Conservation (phyloP, 2,797 vertebrate species). For the Xenops minutus region DNA sequence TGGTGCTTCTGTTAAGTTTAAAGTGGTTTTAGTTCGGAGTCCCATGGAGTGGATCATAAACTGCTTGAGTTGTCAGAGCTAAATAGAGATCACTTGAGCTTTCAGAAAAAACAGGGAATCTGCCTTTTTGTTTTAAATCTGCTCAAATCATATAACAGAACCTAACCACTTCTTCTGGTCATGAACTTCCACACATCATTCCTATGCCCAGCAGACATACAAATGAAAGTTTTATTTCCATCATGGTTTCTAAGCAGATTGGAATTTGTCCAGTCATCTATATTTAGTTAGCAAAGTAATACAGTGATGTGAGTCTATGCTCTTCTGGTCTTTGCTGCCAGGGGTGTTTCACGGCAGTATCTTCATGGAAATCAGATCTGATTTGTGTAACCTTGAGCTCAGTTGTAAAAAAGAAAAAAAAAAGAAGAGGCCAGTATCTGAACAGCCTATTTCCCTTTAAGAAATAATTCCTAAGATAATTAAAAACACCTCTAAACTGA, state of each 20-base stretch:
- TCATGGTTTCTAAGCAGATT: constrained; percentile 21
- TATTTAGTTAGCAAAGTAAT: constrained; percentile 21
- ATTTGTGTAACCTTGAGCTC: not conserved
- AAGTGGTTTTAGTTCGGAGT: not conserved
- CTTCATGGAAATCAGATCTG: not conserved
- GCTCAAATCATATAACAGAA: not conserved
- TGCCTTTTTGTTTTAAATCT: not conserved
- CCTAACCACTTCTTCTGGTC: not conserved
- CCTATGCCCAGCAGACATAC: not conserved
- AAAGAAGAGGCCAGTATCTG: not conserved
- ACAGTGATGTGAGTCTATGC: not conserved
- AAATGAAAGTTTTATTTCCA: not conserved
- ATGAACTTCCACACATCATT: not conserved
- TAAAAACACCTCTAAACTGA: not conserved
- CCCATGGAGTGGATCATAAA: not conserved
- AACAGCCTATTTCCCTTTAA: not conserved
- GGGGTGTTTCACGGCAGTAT: not conserved
- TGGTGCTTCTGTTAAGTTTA: not conserved
- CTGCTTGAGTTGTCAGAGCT: not conserved
- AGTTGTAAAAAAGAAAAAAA: not conserved
- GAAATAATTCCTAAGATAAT: not conserved
- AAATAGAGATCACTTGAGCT: not conserved
- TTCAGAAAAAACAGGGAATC: not conserved
- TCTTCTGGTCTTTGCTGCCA: not conserved
- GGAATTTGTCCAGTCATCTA: constrained; percentile 21